Evolutionary conservation across 2,797 vertebrate genomes (phyloP).

Genomic region (Galagoides demidoff): DNA sequence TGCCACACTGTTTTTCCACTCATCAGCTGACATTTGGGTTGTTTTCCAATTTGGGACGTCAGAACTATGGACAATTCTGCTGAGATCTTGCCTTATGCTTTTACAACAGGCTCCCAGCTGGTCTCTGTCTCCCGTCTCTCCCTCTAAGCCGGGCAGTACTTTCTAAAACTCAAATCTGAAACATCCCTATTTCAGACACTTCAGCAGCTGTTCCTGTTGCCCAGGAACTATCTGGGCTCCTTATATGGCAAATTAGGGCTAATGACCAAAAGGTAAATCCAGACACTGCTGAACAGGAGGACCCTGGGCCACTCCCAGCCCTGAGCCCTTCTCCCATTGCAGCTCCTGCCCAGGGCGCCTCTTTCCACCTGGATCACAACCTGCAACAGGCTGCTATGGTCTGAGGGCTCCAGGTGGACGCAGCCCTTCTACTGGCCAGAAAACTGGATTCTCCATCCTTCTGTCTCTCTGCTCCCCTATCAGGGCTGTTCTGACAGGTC

Average conservation of each 20-base stretch:
- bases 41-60: not conserved
- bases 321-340: too few relatives aligned
- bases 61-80: rapidly evolving
- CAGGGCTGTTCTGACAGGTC: not conserved
- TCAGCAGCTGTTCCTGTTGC: not conserved
- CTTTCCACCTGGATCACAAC: rapidly evolving
- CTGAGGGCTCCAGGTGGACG: not conserved
- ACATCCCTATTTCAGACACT: not conserved
- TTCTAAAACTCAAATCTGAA: not conserved
- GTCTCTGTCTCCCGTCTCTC: not conserved
- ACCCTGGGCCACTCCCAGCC: not conserved
- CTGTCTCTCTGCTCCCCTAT: not conserved
- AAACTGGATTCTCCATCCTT: rapidly evolving
- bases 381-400: too few relatives aligned
- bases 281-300: rapidly evolving
- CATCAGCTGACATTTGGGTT: too few relatives aligned
- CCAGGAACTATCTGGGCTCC: not conserved
- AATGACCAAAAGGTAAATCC: too few relatives aligned
- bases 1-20: rapidly evolving
- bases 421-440: not conserved
- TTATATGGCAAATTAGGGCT: not conserved
- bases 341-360: rapidly evolving
- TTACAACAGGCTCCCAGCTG: not conserved
- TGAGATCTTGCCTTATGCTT: not conserved
- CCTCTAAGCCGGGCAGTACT: not conserved